Percentiles rank a stretch among this genome's conserved stretches.
phyloP scores from a whole-genome alignment of 2,888 invertebrate genomes.

The Chironomus tentans region DNA sequence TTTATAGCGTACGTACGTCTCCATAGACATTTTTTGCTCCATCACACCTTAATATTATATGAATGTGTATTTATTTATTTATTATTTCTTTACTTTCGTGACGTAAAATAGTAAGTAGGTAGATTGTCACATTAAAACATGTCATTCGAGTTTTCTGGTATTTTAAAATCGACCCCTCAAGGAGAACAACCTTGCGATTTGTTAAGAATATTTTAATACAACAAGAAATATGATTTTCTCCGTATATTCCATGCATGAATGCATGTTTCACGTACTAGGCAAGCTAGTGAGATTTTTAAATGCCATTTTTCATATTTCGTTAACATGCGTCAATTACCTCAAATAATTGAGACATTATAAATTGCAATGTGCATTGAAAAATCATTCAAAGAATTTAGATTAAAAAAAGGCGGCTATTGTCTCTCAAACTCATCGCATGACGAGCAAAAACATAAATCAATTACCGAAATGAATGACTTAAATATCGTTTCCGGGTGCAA shows the following conservation, averaged over 20 bases:
- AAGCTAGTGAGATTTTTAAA: neutral
- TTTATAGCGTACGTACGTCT: neutral
- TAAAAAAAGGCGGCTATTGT: neutral
- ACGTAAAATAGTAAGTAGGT: constrained; percentile 6
- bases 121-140: neutral
- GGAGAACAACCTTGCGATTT: neutral
- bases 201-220: constrained; percentile 4
- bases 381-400: too few species aligned
- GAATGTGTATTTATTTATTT: neutral
- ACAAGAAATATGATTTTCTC: constrained; percentile 6
- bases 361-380: neutral
- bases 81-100: too few species aligned
- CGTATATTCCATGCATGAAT: neutral
- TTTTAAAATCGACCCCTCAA: neutral
- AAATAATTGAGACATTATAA: neutral
- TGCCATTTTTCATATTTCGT: neutral
- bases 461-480: neutral
- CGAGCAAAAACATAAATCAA: neutral
- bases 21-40: neutral
- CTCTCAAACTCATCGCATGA: neutral
- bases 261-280: neutral
- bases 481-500: neutral
- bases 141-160: constrained; percentile 10
- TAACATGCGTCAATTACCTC: too few species aligned
- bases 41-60: neutral